Evolutionary conservation across 2,797 vertebrate genomes (phyloP).

Genomic region (Semotilus atromaculatus): DNA sequence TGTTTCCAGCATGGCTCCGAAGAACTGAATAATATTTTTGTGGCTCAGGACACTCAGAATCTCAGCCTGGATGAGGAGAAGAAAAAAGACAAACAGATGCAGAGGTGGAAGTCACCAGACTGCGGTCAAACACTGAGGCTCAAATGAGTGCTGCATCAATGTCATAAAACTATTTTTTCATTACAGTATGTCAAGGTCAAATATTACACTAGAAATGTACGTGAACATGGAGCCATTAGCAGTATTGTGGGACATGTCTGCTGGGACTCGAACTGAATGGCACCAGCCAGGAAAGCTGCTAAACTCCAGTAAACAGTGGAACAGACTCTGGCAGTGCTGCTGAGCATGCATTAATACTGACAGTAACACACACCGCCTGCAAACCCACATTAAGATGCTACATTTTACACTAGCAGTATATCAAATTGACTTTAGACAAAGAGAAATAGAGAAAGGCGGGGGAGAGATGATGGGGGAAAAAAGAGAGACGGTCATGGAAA

Average conservation of each 20-base stretch:
- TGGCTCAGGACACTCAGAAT: constrained; percentile 98
- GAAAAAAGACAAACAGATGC: constrained; percentile 2
- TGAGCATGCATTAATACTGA: constrained; percentile 25
- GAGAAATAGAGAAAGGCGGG: constrained; percentile 20
- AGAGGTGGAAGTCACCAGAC: constrained; percentile 27
- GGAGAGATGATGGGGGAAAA: neutral
- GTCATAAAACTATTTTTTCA: constrained; percentile 52
- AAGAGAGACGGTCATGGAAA: constrained; percentile 35
- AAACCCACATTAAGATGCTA: constrained; percentile 36
- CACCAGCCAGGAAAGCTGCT: constrained; percentile 34
- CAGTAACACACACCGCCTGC: constrained; percentile 16
- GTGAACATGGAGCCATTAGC: constrained; percentile 41
- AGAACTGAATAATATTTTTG: constrained; percentile 99
- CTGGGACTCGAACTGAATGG: constrained; percentile 30
- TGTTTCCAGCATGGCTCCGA: constrained; percentile 94
- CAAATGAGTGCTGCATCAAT: constrained; percentile 40
- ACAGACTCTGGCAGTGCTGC: constrained; percentile 21
- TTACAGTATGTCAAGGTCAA: constrained; percentile 47
- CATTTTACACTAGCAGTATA: constrained; percentile 49
- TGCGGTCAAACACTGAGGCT: constrained; percentile 43
- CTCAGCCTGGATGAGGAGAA: constrained; percentile 85
- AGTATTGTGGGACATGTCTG: constrained; percentile 43
- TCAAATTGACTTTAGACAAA: constrained; percentile 45
- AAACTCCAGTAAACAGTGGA: constrained; percentile 22
- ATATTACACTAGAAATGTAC: constrained; percentile 34